Evolutionary conservation across 2,888 invertebrate species (phyloP).

Genomic region (Dynastes maya): DNA sequence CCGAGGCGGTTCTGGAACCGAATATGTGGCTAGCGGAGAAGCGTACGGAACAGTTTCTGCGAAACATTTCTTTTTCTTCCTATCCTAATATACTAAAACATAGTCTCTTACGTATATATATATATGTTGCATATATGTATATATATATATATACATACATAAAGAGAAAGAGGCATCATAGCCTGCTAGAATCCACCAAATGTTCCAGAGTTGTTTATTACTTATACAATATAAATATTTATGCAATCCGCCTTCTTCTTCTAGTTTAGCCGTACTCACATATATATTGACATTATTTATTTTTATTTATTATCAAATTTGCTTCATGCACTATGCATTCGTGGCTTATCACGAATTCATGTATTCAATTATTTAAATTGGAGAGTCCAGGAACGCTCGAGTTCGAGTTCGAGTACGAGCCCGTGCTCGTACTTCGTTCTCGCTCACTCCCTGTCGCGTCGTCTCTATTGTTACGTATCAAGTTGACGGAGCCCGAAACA

Average conservation of each 20-base stretch:
- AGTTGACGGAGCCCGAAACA: constrained; percentile 60
- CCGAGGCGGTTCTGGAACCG: constrained; percentile 48
- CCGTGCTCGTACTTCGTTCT: constrained; percentile 29
- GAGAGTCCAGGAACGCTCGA: constrained; percentile 58
- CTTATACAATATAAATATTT: constrained; percentile 68
- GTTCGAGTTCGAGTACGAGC: constrained; percentile 56
- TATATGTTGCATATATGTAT: background rate
- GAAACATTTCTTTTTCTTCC: constrained; percentile 39
- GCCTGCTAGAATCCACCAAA: background rate
- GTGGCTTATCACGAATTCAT: constrained; percentile 71
- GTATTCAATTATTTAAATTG: constrained; percentile 72
- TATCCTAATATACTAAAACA: background rate
- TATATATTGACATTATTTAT: constrained; percentile 68
- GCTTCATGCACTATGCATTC: constrained; percentile 70
- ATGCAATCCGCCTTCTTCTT: constrained; percentile 55
- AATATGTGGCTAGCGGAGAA: background rate
- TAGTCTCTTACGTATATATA: background rate
- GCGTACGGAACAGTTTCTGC: constrained; percentile 41
- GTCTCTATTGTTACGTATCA: constrained; percentile 54
- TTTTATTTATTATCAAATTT: constrained; percentile 72
- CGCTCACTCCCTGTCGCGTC: constrained; percentile 2
- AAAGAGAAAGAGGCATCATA: too few species aligned
- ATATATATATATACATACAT: background rate
- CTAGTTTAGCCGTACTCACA: constrained; percentile 47
- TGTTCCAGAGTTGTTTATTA: constrained; percentile 61